A percentile compares a stretch with the other conserved stretches of the same genome.
These are phyloP conservation scores for Ciconia stormi DNA, from an alignment of 2,113 vertebrate species.

Conservation along the genomic window DNA sequence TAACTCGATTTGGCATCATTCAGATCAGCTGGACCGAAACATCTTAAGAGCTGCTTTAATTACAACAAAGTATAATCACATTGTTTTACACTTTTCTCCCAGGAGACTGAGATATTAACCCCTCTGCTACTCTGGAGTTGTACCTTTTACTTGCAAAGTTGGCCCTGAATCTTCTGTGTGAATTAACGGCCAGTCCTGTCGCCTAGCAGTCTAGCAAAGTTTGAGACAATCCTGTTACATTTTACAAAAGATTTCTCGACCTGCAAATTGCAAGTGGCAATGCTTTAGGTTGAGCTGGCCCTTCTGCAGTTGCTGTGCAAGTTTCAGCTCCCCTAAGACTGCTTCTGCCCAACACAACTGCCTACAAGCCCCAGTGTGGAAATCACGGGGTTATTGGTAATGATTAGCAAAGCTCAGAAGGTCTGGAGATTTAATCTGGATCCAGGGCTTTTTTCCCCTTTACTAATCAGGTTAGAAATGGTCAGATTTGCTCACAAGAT, in stretches of 20 bases:
- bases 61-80: not conserved
- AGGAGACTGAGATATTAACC: not conserved
- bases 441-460: not conserved
- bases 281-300: not conserved
- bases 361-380: not conserved
- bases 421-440: not conserved
- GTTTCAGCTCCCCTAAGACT: not conserved
- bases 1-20: not conserved
- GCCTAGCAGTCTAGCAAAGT: not conserved
- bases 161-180: not conserved
- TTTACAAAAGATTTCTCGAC: not conserved
- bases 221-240: not conserved
- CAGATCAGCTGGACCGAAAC: not conserved
- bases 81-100: not conserved
- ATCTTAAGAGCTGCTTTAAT: not conserved
- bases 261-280: not conserved
- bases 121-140: not conserved
- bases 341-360: not conserved
- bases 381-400: not conserved
- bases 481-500: not conserved
- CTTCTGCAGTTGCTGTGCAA: not conserved
- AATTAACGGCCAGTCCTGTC: not conserved
- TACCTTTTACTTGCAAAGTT: not conserved
- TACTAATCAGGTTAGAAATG: not conserved
- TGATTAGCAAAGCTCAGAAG: not conserved